These are phyloP conservation scores for Alethe diademata DNA, from an alignment of 2,113 vertebrate species.

Conservation along the genomic window DNA sequence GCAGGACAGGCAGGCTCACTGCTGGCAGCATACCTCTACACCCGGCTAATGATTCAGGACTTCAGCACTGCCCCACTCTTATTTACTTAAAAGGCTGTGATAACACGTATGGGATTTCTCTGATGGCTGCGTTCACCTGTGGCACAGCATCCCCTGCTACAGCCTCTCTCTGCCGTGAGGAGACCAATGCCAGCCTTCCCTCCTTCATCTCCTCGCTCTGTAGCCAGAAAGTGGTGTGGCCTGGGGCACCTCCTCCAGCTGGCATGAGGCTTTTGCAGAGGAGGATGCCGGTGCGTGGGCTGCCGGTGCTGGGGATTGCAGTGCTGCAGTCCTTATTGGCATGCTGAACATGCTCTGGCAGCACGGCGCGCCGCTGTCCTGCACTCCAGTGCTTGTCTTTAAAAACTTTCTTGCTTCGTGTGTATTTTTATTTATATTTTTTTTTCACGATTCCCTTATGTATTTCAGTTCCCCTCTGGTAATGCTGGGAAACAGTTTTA, in stretches of 20 bases:
- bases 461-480: neutral
- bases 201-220: rapidly evolving
- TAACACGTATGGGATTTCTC: neutral
- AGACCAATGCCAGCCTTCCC: neutral
- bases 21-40: neutral
- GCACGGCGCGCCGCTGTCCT: neutral
- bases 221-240: neutral
- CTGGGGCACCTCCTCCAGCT: neutral
- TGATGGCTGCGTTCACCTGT: rapidly evolving
- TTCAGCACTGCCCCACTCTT: neutral
- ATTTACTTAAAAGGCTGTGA: neutral
- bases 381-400: neutral
- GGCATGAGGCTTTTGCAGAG: neutral
- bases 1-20: neutral
- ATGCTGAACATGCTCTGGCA: neutral
- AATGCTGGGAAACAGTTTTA: neutral
- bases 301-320: constrained; percentile 3
- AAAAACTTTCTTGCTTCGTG: neutral
- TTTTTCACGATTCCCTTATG: neutral
- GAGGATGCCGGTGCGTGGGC: neutral
- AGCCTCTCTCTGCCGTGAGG: rapidly evolving
- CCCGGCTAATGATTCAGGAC: neutral
- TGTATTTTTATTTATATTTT: neutral
- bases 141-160: neutral
- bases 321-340: constrained; percentile 49